These are phyloP conservation scores for Intellagama lesueurii DNA, from an alignment of 2,797 vertebrate genomes.

Conservation along the genomic window DNA sequence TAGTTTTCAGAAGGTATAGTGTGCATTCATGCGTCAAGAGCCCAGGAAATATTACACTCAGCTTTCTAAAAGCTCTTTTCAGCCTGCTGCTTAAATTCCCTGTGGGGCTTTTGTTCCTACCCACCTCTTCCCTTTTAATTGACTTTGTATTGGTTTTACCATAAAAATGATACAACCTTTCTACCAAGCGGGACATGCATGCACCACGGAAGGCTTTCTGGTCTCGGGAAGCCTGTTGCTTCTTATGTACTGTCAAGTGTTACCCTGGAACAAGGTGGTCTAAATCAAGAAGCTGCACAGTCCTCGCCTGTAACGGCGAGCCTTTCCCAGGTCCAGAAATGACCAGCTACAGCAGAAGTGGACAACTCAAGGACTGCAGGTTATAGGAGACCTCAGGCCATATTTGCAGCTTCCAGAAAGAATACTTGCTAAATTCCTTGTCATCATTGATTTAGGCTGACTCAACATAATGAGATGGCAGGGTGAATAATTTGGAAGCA, in stretches of 20 bases:
- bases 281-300: not conserved
- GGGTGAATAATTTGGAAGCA: too few relatives aligned
- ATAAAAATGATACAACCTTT: constrained; percentile 32
- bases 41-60: not conserved
- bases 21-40: not conserved
- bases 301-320: too few relatives aligned
- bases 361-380: too few relatives aligned
- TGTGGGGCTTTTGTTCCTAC: not conserved
- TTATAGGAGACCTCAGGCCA: too few relatives aligned
- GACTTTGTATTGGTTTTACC: constrained; percentile 46
- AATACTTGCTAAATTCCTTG: too few relatives aligned
- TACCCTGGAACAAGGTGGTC: not conserved
- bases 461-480: too few relatives aligned
- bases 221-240: not conserved
- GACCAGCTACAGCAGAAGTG: not conserved
- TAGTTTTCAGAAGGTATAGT: not conserved
- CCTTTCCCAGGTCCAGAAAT: not conserved
- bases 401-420: too few relatives aligned
- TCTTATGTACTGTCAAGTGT: constrained; percentile 1
- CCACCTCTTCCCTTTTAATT: constrained; percentile 31
- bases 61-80: constrained; percentile 20
- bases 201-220: not conserved
- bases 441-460: too few relatives aligned
- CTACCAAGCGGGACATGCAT: not conserved
- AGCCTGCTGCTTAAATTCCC: constrained; percentile 8